A percentile compares a stretch with the other conserved stretches of the same genome.
Conservation (phyloP, 2,888 invertebrate genomes). For the Molorchus minor region DNA sequence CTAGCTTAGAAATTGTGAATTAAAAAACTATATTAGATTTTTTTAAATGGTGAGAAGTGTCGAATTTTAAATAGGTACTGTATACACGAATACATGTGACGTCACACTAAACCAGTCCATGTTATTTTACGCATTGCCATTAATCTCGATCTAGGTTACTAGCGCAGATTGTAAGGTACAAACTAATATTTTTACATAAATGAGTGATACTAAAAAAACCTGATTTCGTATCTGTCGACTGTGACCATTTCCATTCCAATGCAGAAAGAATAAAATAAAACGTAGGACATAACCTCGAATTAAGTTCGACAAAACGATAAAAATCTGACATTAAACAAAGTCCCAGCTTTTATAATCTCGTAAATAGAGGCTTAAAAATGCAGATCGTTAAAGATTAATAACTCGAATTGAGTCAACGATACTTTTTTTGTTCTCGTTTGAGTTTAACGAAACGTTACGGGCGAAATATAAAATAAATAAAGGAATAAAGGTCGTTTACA, state of each 20-base stretch:
- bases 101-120: no score
- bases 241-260: no score
- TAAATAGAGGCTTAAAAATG: neutral
- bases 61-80: no score
- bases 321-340: neutral
- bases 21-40: no score
- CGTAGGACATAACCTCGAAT: no score
- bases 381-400: constrained; percentile 13
- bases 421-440: neutral
- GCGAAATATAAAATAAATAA: no score
- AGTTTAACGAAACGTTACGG: neutral
- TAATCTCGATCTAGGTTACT: neutral
- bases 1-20: no score
- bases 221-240: no score
- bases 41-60: no score
- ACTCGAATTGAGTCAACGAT: constrained; percentile 3
- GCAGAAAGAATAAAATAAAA: no score
- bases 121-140: neutral
- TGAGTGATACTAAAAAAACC: no score
- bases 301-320: neutral
- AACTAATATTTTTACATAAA: neutral
- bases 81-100: no score
- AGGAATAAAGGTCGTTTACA: constrained; percentile 13
- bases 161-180: neutral
- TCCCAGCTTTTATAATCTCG: neutral